These are phyloP conservation scores for Drosophila novamexicana DNA, from an alignment of 1,140 invertebrate species.

Conservation along the genomic window DNA sequence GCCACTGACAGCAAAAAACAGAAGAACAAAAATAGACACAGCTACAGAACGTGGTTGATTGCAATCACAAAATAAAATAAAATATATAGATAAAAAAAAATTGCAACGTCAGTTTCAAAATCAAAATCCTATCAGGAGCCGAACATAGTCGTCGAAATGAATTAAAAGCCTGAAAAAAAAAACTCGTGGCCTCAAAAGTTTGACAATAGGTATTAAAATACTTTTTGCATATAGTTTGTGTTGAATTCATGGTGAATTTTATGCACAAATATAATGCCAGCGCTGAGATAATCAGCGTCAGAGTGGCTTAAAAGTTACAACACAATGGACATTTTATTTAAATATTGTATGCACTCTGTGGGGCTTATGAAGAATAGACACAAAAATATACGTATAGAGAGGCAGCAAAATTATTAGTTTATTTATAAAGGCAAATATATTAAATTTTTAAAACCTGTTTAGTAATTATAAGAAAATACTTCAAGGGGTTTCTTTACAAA, in stretches of 20 bases:
- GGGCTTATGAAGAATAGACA: no score
- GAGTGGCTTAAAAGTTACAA: neutral
- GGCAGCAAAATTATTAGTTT: no score
- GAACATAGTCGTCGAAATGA: conserved; percentile 1
- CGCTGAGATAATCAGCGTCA: neutral
- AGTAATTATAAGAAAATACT: no score
- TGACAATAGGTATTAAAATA: conserved; percentile 12
- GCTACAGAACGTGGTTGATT: conserved; percentile 55
- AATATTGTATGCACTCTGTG: neutral
- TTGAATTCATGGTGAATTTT: neutral
- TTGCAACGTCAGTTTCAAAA: conserved; percentile 18
- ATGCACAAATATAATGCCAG: neutral
- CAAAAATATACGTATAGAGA: no score
- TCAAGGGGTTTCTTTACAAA: no score
- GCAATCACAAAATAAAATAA: conserved; percentile 43
- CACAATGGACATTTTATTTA: neutral
- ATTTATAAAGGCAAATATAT: no score
- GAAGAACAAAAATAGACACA: neutral
- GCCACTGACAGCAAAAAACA: conserved; percentile 43
- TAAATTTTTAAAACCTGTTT: no score
- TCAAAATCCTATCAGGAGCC: conserved; percentile 13
- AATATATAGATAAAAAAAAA: conserved; percentile 13
- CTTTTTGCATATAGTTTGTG: neutral
- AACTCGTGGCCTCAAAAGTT: neutral
- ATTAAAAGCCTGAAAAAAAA: conserved; percentile 1